These are phyloP conservation scores for Drosophila fungiperda DNA, from an alignment of 2,888 invertebrate genomes.

Conservation along the genomic window DNA sequence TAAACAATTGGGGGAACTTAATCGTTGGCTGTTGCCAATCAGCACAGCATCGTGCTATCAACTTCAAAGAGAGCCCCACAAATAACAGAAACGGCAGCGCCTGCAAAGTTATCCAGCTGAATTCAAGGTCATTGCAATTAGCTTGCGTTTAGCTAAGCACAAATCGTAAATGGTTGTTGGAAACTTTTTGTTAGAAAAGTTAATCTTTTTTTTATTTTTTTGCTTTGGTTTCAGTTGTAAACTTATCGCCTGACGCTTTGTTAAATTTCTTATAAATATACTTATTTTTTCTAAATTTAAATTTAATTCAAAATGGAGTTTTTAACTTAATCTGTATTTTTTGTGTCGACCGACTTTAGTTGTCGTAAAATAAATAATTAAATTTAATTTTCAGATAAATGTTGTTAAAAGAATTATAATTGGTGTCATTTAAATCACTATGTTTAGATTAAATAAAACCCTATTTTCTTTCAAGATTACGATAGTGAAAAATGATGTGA, in stretches of 20 bases:
- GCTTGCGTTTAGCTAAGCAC: background rate
- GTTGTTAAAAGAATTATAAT: background rate
- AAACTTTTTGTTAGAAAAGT: background rate
- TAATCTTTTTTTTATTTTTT: background rate
- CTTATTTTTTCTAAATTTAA: no score
- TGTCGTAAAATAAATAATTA: background rate
- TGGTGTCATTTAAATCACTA: background rate
- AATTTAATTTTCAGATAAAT: background rate
- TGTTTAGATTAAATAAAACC: background rate
- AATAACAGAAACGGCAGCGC: conserved; percentile 1
- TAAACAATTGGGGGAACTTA: conserved; percentile 64
- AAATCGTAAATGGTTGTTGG: background rate
- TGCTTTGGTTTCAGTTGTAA: background rate
- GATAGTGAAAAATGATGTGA: background rate
- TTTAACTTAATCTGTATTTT: background rate
- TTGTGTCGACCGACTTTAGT: background rate
- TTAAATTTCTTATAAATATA: background rate
- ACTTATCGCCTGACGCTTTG: background rate
- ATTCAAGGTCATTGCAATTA: background rate
- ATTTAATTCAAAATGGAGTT: background rate
- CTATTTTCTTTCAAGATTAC: background rate
- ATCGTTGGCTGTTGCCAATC: conserved; percentile 50
- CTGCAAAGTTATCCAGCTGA: background rate
- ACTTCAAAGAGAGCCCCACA: background rate
- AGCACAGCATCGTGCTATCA: conserved; percentile 23